Conservation (phyloP, 2,888 invertebrate species). For the Spisula solida region DNA sequence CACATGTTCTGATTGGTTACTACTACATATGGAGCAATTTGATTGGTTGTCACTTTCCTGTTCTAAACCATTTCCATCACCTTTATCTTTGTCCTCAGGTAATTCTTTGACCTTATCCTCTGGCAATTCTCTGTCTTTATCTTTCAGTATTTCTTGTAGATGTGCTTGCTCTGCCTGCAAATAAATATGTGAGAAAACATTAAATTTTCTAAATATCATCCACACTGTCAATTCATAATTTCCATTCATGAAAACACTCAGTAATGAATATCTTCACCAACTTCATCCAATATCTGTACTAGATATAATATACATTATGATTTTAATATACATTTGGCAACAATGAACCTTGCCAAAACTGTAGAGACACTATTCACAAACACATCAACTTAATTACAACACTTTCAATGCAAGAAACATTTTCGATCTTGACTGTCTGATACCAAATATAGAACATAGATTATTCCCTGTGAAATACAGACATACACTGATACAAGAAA, state of each 20-base stretch:
- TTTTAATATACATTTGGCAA: neutral
- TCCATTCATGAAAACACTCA: too few species aligned
- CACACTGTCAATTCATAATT: too few species aligned
- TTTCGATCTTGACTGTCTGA: neutral
- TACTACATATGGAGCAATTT: constrained; percentile 12
- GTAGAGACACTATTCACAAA: neutral
- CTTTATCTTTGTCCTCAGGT: neutral
- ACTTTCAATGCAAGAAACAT: neutral
- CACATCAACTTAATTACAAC: neutral
- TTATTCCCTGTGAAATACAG: neutral
- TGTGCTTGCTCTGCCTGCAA: constrained; percentile 36
- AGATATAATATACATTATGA: too few species aligned
- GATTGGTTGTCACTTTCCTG: constrained; percentile 20
- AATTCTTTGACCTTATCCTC: neutral
- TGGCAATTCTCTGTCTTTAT: neutral
- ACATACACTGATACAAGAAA: neutral
- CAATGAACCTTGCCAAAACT: neutral
- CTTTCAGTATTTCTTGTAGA: constrained; percentile 27
- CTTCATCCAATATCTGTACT: too few species aligned
- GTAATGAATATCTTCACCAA: too few species aligned
- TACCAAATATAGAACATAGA: constrained; percentile 4
- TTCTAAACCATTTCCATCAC: neutral
- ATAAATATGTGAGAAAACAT: neutral
- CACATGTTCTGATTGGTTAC: neutral
- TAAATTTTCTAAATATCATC: too few species aligned